phyloP scores from a whole-genome alignment of 2,113 vertebrate species.

The Campylomormyrus tamandua region DNA sequence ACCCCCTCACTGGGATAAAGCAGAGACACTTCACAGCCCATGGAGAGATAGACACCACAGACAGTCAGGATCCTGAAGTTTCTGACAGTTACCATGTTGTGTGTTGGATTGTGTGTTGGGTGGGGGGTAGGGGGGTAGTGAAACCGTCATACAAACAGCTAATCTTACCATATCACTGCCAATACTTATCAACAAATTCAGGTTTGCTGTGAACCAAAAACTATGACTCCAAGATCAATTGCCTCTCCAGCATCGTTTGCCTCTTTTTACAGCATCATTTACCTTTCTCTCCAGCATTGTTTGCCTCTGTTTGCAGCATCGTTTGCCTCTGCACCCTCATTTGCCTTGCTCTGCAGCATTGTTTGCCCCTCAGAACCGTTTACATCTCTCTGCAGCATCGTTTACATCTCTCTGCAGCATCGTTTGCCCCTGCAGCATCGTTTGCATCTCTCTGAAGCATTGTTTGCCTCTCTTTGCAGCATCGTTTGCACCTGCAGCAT shows the following conservation, averaged over 20 bases:
- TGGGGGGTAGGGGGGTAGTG: background rate
- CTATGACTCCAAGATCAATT: background rate
- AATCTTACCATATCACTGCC: background rate
- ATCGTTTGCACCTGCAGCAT: background rate
- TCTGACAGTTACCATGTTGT: background rate
- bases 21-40: constrained; percentile 22
- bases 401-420: background rate
- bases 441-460: background rate
- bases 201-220: background rate
- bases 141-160: background rate
- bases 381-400: background rate
- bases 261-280: background rate
- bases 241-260: background rate
- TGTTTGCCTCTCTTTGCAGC: too few relatives aligned
- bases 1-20: constrained; percentile 24
- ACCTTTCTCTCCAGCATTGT: background rate
- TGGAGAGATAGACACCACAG: constrained; percentile 22
- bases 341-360: background rate
- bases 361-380: background rate
- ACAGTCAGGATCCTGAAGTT: constrained; percentile 23
- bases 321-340: background rate
- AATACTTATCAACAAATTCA: background rate
- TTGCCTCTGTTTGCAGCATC: background rate
- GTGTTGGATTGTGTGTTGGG: background rate
- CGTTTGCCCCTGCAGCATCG: background rate